phyloP scores from a whole-genome alignment of 2,113 vertebrate genomes.

The Galeopterus variegatus region DNA sequence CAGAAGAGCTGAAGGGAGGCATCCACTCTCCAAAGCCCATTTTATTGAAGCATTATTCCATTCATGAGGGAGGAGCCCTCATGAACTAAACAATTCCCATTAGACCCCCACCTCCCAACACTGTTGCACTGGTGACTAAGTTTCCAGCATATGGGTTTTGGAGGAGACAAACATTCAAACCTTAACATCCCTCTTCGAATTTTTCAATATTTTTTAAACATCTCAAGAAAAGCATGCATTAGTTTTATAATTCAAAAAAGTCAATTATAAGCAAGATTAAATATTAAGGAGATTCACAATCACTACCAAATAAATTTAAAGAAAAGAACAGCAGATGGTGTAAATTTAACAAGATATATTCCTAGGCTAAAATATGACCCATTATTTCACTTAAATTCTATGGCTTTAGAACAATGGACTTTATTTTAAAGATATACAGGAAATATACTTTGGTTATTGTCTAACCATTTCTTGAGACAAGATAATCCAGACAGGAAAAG shows the following conservation, averaged over 20 bases:
- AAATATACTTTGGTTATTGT: background rate
- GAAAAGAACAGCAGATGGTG: background rate
- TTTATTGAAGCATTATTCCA: background rate
- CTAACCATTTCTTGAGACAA: background rate
- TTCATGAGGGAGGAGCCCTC: background rate
- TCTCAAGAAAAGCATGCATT: background rate
- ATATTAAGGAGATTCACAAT: constrained; percentile 18
- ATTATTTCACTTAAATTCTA: background rate
- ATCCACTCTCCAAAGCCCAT: background rate
- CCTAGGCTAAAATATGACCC: background rate
- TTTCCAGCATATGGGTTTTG: background rate
- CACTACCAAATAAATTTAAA: background rate
- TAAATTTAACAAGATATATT: constrained; percentile 6
- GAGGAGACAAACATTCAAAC: background rate
- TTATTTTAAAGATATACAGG: background rate
- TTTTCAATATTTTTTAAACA: background rate
- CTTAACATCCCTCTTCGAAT: background rate
- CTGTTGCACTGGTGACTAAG: background rate
- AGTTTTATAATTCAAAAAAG: background rate
- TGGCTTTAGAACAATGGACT: background rate
- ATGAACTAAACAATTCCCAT: background rate
- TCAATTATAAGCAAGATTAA: background rate
- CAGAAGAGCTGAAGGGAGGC: background rate
- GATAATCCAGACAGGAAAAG: background rate
- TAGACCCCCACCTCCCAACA: background rate